Percentiles rank a stretch among this genome's conserved stretches.
Evolutionary conservation across 2,888 invertebrate genomes (phyloP).

Genomic region (Rhagophthalmus giganteus): DNA sequence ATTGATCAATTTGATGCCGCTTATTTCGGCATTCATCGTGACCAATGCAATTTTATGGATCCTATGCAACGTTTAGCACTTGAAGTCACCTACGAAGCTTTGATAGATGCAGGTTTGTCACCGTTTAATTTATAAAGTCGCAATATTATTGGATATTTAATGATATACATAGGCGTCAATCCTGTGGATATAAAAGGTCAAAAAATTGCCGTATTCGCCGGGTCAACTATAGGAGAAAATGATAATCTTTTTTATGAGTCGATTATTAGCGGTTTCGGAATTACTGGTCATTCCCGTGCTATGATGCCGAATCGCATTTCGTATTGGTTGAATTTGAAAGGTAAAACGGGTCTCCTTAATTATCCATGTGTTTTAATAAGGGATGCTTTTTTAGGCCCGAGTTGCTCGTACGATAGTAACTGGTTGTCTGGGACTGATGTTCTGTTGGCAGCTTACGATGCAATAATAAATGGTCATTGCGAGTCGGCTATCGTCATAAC

Average conservation of each 20-base stretch:
- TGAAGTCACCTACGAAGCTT: constrained; percentile 56
- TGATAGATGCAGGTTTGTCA: constrained; percentile 55
- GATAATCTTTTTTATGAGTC: constrained; percentile 59
- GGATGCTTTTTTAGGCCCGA: not conserved
- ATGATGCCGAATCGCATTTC: constrained; percentile 95
- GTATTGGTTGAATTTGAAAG: constrained; percentile 86
- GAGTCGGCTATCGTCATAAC: constrained; percentile 73
- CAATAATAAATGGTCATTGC: not conserved
- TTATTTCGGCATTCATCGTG: constrained; percentile 57
- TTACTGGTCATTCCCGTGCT: constrained; percentile 80
- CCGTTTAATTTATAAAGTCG: too few species aligned
- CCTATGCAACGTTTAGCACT: constrained; percentile 55
- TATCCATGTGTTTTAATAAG: not conserved
- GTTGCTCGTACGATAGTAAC: not conserved
- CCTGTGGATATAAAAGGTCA: constrained; percentile 49
- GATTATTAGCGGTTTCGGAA: constrained; percentile 63
- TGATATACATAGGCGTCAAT: not conserved
- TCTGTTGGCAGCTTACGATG: not conserved
- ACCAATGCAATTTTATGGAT: constrained; percentile 56
- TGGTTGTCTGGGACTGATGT: not conserved
- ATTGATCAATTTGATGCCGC: constrained; percentile 54
- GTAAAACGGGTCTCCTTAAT: constrained; percentile 46
- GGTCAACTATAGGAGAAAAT: constrained; percentile 56
- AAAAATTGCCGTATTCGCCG: constrained; percentile 54
- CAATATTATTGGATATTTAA: not conserved